Percentiles rank a stretch among this genome's conserved stretches.
phyloP scores from a whole-genome alignment of 1,140 invertebrate species.

The Trigoniulus corallinus region DNA sequence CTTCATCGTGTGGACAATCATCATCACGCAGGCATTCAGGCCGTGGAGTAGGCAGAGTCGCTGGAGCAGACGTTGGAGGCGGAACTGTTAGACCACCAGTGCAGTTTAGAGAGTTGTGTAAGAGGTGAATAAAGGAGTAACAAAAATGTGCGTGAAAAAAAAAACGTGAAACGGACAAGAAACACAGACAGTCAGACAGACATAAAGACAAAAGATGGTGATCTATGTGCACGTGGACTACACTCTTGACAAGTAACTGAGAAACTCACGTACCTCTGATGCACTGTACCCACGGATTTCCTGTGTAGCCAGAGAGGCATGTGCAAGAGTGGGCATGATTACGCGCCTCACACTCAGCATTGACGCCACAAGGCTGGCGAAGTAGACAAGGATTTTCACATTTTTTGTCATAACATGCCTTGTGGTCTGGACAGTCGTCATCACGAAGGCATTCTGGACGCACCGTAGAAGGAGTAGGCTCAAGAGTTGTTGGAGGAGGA shows the following conservation, averaged over 20 bases:
- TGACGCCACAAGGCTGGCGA: slow-evolving; percentile 51
- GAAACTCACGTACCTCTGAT: slow-evolving; percentile 7
- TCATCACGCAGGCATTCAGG: background rate
- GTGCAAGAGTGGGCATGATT: slow-evolving; percentile 57
- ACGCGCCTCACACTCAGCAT: slow-evolving; percentile 37
- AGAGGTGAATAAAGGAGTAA: no score
- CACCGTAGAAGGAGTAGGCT: slow-evolving; percentile 11
- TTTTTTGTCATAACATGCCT: slow-evolving; percentile 25
- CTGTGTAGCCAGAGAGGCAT: slow-evolving; percentile 54
- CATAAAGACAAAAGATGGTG: no score
- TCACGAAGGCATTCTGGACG: slow-evolving; percentile 39
- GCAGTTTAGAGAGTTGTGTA: no score
- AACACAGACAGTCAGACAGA: no score
- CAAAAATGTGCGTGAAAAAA: no score
- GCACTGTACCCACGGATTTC: slow-evolving; percentile 30
- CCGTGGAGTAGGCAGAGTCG: slow-evolving; percentile 26
- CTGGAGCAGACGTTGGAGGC: slow-evolving; percentile 20
- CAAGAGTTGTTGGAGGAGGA: no score
- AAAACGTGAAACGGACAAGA: no score
- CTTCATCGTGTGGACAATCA: no score
- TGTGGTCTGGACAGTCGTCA: slow-evolving; percentile 15
- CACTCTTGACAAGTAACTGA: background rate
- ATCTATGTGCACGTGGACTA: no score
- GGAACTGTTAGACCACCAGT: no score
- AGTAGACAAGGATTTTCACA: slow-evolving; percentile 58